A percentile compares a stretch with the other conserved stretches of the same genome.
Conservation (phyloP, 2,797 vertebrate species). For the Sebastes steindachneri region DNA sequence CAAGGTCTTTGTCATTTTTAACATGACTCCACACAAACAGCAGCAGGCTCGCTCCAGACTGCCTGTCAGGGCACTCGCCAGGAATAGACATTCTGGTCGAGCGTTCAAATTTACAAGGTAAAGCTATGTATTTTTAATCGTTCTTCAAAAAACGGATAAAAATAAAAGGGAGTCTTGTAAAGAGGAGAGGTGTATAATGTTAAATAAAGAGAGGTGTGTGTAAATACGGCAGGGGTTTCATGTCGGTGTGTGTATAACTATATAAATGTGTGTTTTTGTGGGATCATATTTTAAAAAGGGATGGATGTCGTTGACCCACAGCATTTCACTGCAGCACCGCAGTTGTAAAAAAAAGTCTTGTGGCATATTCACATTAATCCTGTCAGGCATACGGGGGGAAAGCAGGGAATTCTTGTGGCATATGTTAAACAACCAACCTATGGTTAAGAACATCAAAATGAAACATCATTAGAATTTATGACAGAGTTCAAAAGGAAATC, state of each 20-base stretch:
- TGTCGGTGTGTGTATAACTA: slow-evolving; percentile 15
- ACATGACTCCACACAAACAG: slow-evolving; percentile 49
- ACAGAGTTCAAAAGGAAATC: slow-evolving; percentile 75
- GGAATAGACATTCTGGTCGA: slow-evolving; percentile 51
- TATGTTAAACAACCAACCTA: slow-evolving; percentile 76
- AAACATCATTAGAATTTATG: slow-evolving; percentile 83
- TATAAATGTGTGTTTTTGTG: slow-evolving; percentile 46
- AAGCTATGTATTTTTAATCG: slow-evolving; percentile 43
- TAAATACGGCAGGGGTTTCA: slow-evolving; percentile 14
- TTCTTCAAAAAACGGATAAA: slow-evolving; percentile 2
- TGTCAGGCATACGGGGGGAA: slow-evolving; percentile 34
- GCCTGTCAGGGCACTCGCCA: slow-evolving; percentile 34
- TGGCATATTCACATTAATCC: slow-evolving; percentile 62
- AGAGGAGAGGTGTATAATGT: slow-evolving; percentile 3
- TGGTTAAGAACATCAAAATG: slow-evolving; percentile 76
- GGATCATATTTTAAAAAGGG: slow-evolving; percentile 34
- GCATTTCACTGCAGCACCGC: slow-evolving; percentile 42
- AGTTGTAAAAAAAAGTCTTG: slow-evolving; percentile 55
- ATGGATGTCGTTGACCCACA: slow-evolving; percentile 51
- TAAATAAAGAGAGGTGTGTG: slow-evolving; percentile 15
- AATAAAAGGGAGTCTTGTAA: slow-evolving; percentile 10
- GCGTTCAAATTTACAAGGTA: slow-evolving; percentile 42
- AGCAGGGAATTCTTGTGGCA: slow-evolving; percentile 69
- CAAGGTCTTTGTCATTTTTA: slow-evolving; percentile 69
- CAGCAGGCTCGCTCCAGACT: slow-evolving; percentile 4